phyloP scores from a whole-genome alignment of 2,797 vertebrate genomes.

The Sebastes hubbsi region DNA sequence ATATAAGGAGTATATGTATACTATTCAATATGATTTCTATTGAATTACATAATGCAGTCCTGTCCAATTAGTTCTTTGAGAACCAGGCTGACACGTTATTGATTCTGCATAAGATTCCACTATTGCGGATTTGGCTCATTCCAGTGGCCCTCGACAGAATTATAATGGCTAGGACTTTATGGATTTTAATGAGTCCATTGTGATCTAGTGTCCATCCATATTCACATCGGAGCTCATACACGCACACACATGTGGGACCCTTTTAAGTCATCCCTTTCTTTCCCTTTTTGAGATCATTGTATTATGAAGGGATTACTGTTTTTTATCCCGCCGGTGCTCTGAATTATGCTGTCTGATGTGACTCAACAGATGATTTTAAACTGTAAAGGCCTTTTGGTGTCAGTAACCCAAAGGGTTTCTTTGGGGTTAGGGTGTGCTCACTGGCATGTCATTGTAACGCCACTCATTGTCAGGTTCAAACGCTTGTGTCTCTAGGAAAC shows the following conservation, averaged over 20 bases:
- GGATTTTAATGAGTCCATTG: slow-evolving; percentile 30
- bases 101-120: slow-evolving; percentile 31
- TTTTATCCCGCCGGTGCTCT: background rate
- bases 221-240: slow-evolving; percentile 2
- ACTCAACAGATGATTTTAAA: background rate
- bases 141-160: slow-evolving; percentile 18
- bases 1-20: background rate
- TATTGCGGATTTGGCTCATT: slow-evolving; percentile 26
- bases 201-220: slow-evolving; percentile 5
- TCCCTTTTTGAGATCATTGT: background rate
- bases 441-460: slow-evolving; percentile 23
- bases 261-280: background rate
- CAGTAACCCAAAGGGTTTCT: background rate
- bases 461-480: slow-evolving; percentile 34
- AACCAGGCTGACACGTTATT: slow-evolving; percentile 15
- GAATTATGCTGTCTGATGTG: slow-evolving; percentile 1
- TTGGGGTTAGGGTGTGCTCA: background rate
- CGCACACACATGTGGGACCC: background rate
- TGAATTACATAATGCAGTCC: slow-evolving; percentile 1
- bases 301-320: background rate
- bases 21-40: background rate
- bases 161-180: slow-evolving; percentile 20
- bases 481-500: background rate
- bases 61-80: slow-evolving; percentile 8
- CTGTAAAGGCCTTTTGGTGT: background rate